Conservation (phyloP, 2,888 invertebrate genomes). For the Pantelozetes paolii region DNA sequence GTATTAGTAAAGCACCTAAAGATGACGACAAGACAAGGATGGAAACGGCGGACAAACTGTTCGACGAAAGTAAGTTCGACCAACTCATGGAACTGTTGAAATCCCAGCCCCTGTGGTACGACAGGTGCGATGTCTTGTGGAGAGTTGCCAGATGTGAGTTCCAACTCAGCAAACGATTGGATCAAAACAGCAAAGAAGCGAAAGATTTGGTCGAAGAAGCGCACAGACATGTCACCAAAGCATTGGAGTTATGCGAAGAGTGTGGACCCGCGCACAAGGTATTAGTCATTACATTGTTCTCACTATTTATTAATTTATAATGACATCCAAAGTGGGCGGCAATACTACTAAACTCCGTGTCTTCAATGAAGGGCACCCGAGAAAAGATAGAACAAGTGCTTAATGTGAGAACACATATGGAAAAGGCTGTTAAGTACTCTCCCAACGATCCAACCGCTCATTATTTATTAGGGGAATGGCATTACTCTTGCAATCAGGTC, state of each 20-base stretch:
- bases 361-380: constrained; percentile 37
- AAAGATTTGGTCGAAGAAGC: constrained; percentile 10
- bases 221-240: constrained; percentile 9
- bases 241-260: constrained; percentile 31
- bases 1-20: constrained; percentile 2
- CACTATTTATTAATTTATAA: too few relatives aligned
- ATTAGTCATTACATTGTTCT: too few relatives aligned
- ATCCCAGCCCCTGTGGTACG: constrained; percentile 33
- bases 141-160: constrained; percentile 39
- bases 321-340: constrained; percentile 39
- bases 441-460: constrained; percentile 40
- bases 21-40: background rate
- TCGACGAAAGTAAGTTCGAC: constrained; percentile 36
- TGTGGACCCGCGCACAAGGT: constrained; percentile 42
- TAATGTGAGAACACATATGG: constrained; percentile 39
- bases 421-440: constrained; percentile 40
- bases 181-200: background rate
- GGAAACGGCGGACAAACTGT: constrained; percentile 38
- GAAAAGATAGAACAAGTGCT: constrained; percentile 37
- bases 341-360: constrained; percentile 38
- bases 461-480: constrained; percentile 42
- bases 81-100: constrained; percentile 24
- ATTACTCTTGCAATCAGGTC: constrained; percentile 41
- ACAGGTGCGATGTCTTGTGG: constrained; percentile 38
- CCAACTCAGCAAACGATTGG: constrained; percentile 29